Evolutionary conservation across 2,888 invertebrate species (phyloP), one percentile per base, ranked within the genome.

Genomic region (Cephonodes hylas): DNA sequence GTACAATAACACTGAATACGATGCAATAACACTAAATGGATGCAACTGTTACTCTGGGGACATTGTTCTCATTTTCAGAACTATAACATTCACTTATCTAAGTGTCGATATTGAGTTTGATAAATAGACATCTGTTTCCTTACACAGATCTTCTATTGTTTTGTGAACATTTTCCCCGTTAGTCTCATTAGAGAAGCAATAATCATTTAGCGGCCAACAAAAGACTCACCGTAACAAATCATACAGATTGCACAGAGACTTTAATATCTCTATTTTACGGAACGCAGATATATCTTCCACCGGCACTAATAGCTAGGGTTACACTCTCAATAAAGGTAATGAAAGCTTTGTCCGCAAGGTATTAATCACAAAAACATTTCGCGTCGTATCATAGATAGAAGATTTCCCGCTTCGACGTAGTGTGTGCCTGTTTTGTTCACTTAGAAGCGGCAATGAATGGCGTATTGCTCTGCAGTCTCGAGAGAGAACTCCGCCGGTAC

Each of bases 401-500:
- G 25, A 7, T 18, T 34, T 44, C 15, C 34, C n/a, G 22, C 15
- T 18, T 20, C 53, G 18, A 48, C 13, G 42, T 53, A 22, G 44
- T 20, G 23, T 59, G 22, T 44, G n/a, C n/a, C 34, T 59, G 42
- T 60, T 56, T 56, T 15, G 53, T 44, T 62, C 38, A 42, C 25
- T 45, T 18, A 57, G 45, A 53, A 25, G 10, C 18, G 42, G 42
- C 25, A n/a, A 57, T 61, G 23, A 61, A 61, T 58, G 27, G 45
- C 38, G 20, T 61, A 46, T 59, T 31, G 66, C 64, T 65, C 38
- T 1, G 38, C 22, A 22, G 45, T 56, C 22, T 58, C 25, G 5
- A 46, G 58, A 31, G 53, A 46, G 44, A 58, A 42, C 38, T 66
- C 70, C 71, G 70, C 71, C 69, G 68, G 75, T 75, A 76, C 77